Evolutionary conservation across 2,888 invertebrate species (phyloP).

Genomic region (Pterobdella sp.): DNA sequence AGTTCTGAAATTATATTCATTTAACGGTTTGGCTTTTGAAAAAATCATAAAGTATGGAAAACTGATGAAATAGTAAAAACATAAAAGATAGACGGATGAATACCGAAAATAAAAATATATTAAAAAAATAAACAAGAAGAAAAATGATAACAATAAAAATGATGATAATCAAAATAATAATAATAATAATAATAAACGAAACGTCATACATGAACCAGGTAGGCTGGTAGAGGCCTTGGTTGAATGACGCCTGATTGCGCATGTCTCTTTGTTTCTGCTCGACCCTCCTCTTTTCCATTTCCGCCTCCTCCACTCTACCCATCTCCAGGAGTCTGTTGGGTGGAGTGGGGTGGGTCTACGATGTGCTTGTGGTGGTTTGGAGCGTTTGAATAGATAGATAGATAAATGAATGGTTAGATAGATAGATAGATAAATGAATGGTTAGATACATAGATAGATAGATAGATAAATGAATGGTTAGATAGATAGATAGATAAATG

Average conservation of each 20-base stretch:
- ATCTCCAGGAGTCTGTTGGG: slow-evolving; percentile 60
- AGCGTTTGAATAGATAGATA: background rate
- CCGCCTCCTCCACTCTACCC: slow-evolving; percentile 66
- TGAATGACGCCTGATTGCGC: slow-evolving; percentile 59
- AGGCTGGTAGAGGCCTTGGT: slow-evolving; percentile 52
- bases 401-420: background rate
- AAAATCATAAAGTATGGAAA: background rate
- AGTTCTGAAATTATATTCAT: too few species aligned
- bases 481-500: too few species aligned
- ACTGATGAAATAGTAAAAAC: background rate
- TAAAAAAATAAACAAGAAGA: background rate
- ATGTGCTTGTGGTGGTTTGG: slow-evolving; percentile 62
- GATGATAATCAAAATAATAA: too few species aligned
- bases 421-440: background rate
- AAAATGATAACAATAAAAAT: background rate
- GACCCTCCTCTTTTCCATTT: slow-evolving; percentile 63
- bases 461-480: background rate
- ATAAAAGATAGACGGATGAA: background rate
- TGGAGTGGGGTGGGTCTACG: slow-evolving; percentile 57
- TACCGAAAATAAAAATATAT: background rate
- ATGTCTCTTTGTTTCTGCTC: slow-evolving; percentile 70
- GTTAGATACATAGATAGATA: background rate
- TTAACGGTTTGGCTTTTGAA: too few species aligned
- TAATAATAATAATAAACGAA: background rate
- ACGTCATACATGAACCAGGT: slow-evolving; percentile 61